A percentile compares a stretch with the other conserved stretches of the same genome.
Evolutionary conservation across 2,797 vertebrate species (phyloP).

Genomic region (Poecilia gillii): DNA sequence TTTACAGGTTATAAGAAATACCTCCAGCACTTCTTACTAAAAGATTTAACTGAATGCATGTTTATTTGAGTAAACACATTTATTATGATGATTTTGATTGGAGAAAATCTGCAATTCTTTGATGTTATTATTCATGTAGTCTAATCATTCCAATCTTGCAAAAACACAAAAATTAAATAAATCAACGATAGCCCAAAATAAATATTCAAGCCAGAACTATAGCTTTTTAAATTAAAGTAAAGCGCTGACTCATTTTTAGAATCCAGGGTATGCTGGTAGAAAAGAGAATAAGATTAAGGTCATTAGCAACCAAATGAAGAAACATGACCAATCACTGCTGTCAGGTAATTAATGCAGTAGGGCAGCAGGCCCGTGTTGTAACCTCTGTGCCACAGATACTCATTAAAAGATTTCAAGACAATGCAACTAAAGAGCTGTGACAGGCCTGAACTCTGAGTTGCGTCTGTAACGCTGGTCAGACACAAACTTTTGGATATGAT

Average conservation of each 20-base stretch:
- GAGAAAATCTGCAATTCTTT: not conserved
- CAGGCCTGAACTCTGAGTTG: constrained; percentile 17
- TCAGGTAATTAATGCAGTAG: constrained; percentile 38
- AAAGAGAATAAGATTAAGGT: not conserved
- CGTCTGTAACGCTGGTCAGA: constrained; percentile 37
- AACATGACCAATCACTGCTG: constrained; percentile 10
- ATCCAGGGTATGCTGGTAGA: not conserved
- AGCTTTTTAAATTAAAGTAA: not conserved
- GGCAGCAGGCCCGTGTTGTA: constrained; percentile 31
- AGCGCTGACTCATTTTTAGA: constrained; percentile 2
- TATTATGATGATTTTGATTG: not conserved
- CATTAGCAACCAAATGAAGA: constrained; percentile 10
- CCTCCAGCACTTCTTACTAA: not conserved
- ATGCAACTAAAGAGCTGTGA: constrained; percentile 17
- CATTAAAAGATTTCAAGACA: constrained; percentile 22
- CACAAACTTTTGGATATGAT: constrained; percentile 38
- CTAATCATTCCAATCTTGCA: not conserved
- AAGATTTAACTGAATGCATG: not conserved
- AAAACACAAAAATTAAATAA: not conserved
- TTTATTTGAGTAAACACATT: not conserved
- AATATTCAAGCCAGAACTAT: not conserved
- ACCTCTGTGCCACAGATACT: constrained; percentile 41
- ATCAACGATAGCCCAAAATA: not conserved
- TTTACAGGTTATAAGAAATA: not conserved
- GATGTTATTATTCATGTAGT: not conserved